These are phyloP conservation scores for Tangara arthus DNA, from an alignment of 2,797 vertebrate species.

Conservation along the genomic window DNA sequence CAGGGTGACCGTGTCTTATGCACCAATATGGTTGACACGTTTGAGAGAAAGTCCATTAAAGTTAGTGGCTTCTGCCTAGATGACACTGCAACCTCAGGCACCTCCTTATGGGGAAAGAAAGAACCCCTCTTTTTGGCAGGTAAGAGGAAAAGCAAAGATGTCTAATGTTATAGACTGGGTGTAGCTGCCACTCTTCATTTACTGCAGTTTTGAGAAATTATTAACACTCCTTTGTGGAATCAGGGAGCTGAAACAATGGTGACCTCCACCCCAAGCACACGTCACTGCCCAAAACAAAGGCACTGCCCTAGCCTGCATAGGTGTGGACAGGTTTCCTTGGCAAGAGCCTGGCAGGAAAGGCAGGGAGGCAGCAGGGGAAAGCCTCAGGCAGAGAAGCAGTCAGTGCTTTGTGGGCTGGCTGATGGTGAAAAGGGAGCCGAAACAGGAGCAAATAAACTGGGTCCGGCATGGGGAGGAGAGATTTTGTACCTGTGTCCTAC, in stretches of 20 bases:
- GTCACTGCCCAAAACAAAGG: constrained; percentile 55
- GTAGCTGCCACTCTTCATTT: constrained; percentile 19
- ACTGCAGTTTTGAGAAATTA: constrained; percentile 17
- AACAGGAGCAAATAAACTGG: background rate
- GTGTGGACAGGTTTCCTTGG: constrained; percentile 51
- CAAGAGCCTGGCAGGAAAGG: constrained; percentile 35
- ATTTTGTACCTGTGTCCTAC: background rate
- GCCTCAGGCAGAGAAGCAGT: background rate
- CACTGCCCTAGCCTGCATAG: constrained; percentile 2
- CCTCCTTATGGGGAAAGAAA: background rate
- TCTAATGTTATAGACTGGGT: background rate
- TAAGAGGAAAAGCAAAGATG: background rate
- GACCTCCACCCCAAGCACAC: constrained; percentile 39
- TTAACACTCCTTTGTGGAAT: constrained; percentile 46
- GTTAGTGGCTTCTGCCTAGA: background rate
- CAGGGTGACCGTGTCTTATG: background rate
- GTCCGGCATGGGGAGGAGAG: background rate
- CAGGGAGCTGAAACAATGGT: constrained; percentile 38
- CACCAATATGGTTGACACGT: background rate
- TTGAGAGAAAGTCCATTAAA: background rate
- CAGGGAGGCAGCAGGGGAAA: background rate
- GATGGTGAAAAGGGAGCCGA: background rate
- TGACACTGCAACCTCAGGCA: background rate
- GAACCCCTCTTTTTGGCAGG: background rate
- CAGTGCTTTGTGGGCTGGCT: background rate